These are phyloP conservation scores for Aphis gossypii DNA, from an alignment of 1,140 invertebrate genomes.

Conservation along the genomic window DNA sequence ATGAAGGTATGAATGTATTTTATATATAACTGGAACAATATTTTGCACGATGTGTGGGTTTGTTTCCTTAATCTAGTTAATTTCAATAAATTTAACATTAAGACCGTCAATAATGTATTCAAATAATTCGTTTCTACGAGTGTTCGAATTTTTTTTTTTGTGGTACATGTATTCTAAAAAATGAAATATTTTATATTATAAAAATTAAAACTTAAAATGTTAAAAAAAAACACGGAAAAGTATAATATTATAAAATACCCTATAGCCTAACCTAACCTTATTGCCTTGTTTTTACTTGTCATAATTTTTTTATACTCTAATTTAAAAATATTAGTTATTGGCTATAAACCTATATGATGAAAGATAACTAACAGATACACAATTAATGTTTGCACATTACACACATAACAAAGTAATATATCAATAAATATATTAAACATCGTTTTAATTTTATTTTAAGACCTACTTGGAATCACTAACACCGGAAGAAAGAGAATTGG, in stretches of 20 bases:
- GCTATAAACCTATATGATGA: not conserved
- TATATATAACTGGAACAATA: too few relatives aligned
- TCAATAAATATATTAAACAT: not conserved
- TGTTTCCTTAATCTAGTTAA: not conserved
- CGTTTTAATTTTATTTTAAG: not conserved
- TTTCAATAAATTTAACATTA: too few relatives aligned
- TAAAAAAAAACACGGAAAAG: not conserved
- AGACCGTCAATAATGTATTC: not conserved
- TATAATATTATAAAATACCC: not conserved
- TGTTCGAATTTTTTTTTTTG: too few relatives aligned
- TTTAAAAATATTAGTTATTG: not conserved
- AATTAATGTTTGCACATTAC: too few relatives aligned
- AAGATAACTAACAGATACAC: not conserved
- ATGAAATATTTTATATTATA: not conserved
- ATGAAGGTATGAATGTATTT: too few relatives aligned
- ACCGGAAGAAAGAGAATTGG: not conserved
- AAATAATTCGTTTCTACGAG: too few relatives aligned
- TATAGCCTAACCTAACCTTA: not conserved
- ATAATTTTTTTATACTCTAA: not conserved
- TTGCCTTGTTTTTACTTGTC: not conserved
- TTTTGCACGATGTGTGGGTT: not conserved
- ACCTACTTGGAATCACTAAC: not conserved
- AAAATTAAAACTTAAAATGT: not conserved
- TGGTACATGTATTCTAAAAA: too few relatives aligned
- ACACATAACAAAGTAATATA: too few relatives aligned